phyloP scores from a whole-genome alignment of 1,140 invertebrate species.

The Heliothis virescens region DNA sequence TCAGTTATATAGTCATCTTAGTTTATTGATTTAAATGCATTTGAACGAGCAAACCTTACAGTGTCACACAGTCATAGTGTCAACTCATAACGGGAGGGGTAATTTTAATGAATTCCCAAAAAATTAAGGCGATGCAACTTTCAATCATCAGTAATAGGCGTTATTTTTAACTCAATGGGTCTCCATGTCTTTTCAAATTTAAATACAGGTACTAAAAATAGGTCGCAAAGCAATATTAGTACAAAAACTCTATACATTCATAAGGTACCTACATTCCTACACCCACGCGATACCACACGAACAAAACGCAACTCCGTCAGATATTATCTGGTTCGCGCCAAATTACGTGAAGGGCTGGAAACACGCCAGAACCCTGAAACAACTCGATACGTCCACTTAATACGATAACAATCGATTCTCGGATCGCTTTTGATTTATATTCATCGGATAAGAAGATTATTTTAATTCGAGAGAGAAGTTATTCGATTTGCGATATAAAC shows the following conservation, averaged over 20 bases:
- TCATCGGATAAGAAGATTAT: conserved; percentile 11
- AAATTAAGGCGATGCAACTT: too few species aligned
- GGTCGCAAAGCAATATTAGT: too few species aligned
- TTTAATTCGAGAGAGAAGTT: neutral
- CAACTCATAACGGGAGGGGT: too few species aligned
- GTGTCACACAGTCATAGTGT: too few species aligned
- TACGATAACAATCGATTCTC: conserved; percentile 39
- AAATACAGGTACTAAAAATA: too few species aligned
- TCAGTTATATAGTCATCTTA: too few species aligned
- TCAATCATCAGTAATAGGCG: too few species aligned
- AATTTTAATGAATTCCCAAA: too few species aligned
- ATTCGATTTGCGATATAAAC: neutral
- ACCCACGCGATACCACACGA: neutral
- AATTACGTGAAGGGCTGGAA: conserved; percentile 41
- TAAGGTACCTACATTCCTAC: neutral
- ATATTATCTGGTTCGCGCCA: conserved; percentile 34
- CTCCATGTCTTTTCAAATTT: too few species aligned
- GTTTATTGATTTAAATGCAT: too few species aligned
- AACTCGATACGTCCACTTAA: conserved; percentile 32
- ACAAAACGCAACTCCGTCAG: conserved; percentile 18
- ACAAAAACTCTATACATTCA: neutral
- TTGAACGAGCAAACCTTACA: too few species aligned
- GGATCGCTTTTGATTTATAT: conserved; percentile 34
- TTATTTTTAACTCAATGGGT: too few species aligned
- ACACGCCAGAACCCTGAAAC: conserved; percentile 29